Evolutionary conservation across 2,113 vertebrate species (phyloP), one percentile per base, ranked within the genome.

Genomic region (Chlorodrepanis virens): DNA sequence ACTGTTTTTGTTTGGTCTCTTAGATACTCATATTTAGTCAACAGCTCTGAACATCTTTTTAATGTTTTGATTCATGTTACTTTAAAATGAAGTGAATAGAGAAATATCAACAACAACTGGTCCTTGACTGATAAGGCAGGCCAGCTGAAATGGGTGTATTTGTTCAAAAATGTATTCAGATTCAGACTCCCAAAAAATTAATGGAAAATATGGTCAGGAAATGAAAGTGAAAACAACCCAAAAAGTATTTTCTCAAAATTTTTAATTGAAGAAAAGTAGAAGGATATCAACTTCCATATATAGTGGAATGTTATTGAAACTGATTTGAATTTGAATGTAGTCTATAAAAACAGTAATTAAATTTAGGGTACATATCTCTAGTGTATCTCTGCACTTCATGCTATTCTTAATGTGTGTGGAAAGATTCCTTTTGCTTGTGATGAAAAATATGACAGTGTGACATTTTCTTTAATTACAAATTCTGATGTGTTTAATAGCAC

Each of bases 401-500:
- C 91, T 96, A 79, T 39, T 65, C 96, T 95, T 79, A 93, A 95
- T 92, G 25, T 93, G 56, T 61, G 22, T 90, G 61, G 90, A 97
- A 98, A 96, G 68, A 95, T 89, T 93, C 57, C 39, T 96, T 94
- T 95, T 90, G 50, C 50, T 78, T 87, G 63, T 90, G 81, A 93
- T 97, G 40, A 96, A 97, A 97, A 97, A 96, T 96, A 97, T 97
- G 96, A 95, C 86, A 97, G 89, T 44, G 75, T 94, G 97, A 94
- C 92, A 97, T 97, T 98, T 98, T 95, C 86, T 96, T 98, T 98
- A 98, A 98, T 98, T 98, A 97, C 52, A 97, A 95, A 93, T 63
- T 92, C 87, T 96, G 81, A 96, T 97, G 89, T 96, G 67, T 97
- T 98, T 98, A 98, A 97, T 95, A 98, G 96, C 52, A 96, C 61